Evolutionary conservation across 2,113 vertebrate genomes (phyloP).

Genomic region (Sceloporus undulatus): DNA sequence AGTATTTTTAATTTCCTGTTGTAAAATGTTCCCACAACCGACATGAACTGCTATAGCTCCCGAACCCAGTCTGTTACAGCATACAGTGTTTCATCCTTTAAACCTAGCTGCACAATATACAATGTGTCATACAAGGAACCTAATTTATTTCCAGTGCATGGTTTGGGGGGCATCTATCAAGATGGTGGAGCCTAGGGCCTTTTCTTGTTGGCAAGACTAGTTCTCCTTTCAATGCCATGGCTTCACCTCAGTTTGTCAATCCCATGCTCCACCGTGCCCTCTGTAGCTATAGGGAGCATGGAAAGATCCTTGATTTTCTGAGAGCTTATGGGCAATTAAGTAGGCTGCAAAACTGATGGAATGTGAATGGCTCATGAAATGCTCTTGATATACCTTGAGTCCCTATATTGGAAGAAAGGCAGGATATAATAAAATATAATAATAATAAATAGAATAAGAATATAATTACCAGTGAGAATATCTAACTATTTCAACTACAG

Average conservation of each 20-base stretch:
- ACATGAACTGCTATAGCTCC: slow-evolving; percentile 11
- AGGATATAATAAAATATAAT: too few relatives aligned
- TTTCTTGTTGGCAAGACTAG: not conserved
- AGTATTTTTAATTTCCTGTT: slow-evolving; percentile 1
- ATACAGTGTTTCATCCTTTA: not conserved
- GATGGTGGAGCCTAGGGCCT: not conserved
- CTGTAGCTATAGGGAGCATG: not conserved
- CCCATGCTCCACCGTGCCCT: not conserved
- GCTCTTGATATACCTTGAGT: too few relatives aligned
- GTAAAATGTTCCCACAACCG: slow-evolving; percentile 32
- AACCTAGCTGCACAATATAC: not conserved
- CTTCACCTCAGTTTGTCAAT: not conserved
- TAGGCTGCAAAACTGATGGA: not conserved
- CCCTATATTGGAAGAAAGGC: too few relatives aligned
- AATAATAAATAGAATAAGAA: too few relatives aligned
- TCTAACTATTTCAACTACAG: too few relatives aligned
- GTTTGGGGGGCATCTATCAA: too few relatives aligned
- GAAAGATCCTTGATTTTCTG: not conserved
- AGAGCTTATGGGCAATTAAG: not conserved
- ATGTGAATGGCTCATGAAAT: not conserved
- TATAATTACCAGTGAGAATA: too few relatives aligned
- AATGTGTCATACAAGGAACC: not conserved
- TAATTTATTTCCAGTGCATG: not conserved
- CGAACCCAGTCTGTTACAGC: not conserved
- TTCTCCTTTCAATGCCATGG: not conserved